Conservation (phyloP, 2,888 invertebrate genomes). For the Sericinus montela region DNA sequence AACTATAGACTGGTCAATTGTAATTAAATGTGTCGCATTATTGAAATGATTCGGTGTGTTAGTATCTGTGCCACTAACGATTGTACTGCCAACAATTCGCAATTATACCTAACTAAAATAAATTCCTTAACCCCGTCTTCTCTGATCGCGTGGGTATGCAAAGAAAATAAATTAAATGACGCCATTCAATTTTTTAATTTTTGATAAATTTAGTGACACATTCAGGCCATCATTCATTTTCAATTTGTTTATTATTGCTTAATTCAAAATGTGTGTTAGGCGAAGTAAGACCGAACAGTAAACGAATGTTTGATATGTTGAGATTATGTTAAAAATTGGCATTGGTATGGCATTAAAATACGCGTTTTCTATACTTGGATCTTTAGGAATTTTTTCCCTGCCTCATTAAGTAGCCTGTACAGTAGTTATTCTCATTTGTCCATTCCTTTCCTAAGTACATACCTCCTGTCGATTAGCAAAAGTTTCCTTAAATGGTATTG, state of each 20-base stretch:
- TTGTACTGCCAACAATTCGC: conserved; percentile 5
- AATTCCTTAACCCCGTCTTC: neutral
- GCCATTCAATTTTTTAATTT: too few relatives aligned
- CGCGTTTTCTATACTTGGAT: conserved; percentile 18
- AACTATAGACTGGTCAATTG: neutral
- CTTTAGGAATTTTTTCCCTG: conserved; percentile 37
- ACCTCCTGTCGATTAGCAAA: conserved; percentile 31
- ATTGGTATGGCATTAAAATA: neutral
- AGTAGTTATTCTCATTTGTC: conserved; percentile 29
- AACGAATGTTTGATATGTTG: neutral
- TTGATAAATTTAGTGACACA: too few relatives aligned
- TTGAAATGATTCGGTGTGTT: neutral
- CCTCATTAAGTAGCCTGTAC: conserved; percentile 40
- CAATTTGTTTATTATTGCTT: too few relatives aligned
- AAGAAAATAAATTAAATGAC: too few relatives aligned
- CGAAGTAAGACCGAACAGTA: too few relatives aligned
- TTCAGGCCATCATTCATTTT: too few relatives aligned
- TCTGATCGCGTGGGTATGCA: too few relatives aligned
- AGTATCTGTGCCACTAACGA: neutral
- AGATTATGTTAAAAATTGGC: conserved; percentile 1
- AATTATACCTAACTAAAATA: neutral
- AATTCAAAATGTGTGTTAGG: too few relatives aligned
- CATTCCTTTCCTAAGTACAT: conserved; percentile 47
- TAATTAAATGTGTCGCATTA: neutral
- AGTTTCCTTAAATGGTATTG: conserved; percentile 11